phyloP scores from a whole-genome alignment of 2,113 vertebrate species.

The Pogonocichla stellata region DNA sequence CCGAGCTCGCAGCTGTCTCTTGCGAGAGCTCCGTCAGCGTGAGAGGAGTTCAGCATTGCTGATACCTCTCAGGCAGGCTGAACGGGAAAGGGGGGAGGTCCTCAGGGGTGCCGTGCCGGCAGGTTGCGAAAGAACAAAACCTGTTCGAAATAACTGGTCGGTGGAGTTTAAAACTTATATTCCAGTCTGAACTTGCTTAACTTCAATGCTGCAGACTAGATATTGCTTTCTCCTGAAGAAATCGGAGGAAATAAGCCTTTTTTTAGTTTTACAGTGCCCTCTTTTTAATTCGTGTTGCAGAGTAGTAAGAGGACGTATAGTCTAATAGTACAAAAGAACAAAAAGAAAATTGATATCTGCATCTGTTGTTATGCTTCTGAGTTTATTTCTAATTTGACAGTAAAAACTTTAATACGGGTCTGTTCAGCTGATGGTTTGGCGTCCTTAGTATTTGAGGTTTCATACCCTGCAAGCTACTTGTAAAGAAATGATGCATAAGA shows the following conservation, averaged over 20 bases:
- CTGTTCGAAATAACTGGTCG: not conserved
- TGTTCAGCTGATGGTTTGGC: not conserved
- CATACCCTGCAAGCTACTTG: not conserved
- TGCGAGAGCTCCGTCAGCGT: accelerated
- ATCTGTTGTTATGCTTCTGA: accelerated
- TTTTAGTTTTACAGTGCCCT: not conserved
- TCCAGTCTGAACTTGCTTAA: not conserved
- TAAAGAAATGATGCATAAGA: not conserved
- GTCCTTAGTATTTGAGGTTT: not conserved
- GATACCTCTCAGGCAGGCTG: accelerated
- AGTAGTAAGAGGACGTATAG: accelerated
- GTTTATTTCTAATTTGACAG: not conserved
- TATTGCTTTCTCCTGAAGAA: not conserved
- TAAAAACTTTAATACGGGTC: not conserved
- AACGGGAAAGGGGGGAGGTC: accelerated
- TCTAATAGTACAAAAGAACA: not conserved
- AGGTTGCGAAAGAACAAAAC: not conserved
- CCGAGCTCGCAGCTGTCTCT: not conserved
- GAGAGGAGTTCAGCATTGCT: accelerated
- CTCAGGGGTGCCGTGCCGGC: accelerated
- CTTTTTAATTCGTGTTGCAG: not conserved
- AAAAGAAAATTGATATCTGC: not conserved
- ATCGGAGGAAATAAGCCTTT: accelerated
- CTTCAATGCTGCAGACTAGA: accelerated
- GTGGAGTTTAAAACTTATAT: not conserved